These are phyloP conservation scores for Pinctada fucata DNA, from an alignment of 2,888 invertebrate species.

Conservation along the genomic window DNA sequence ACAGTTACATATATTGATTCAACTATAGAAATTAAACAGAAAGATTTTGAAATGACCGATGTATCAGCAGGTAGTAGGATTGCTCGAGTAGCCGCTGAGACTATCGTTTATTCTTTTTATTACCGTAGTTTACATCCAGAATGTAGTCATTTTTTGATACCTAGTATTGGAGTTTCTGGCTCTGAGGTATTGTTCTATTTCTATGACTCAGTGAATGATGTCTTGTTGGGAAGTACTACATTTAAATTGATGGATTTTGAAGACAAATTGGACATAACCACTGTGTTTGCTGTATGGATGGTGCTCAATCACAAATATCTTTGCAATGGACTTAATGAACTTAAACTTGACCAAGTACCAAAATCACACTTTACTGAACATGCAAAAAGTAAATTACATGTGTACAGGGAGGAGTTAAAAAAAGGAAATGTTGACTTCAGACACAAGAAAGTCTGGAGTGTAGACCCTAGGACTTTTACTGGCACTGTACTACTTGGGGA, in stretches of 20 bases:
- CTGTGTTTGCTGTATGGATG: conserved; percentile 27
- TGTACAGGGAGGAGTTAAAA: neutral
- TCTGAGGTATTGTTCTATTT: conserved; percentile 20
- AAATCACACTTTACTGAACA: neutral
- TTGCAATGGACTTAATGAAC: neutral
- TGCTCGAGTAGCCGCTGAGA: conserved; percentile 27
- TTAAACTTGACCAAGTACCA: neutral
- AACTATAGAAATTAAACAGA: neutral
- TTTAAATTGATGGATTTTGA: conserved; percentile 1
- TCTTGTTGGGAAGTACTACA: conserved; percentile 10
- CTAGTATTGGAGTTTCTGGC: conserved; percentile 20
- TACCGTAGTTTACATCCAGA: conserved; percentile 24
- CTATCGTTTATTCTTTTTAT: conserved; percentile 28
- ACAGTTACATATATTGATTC: neutral
- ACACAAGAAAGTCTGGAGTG: no score
- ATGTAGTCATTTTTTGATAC: conserved; percentile 11
- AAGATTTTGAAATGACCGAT: conserved; percentile 7
- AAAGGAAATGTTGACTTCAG: neutral
- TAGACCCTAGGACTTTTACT: no score
- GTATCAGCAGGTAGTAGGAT: conserved; percentile 16
- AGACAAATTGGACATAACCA: conserved; percentile 1
- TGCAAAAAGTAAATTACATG: neutral
- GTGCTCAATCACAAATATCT: conserved; percentile 28
- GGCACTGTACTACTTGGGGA: no score
- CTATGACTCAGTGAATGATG: conserved; percentile 33